Percentiles rank a stretch among this genome's conserved stretches.
Conservation (phyloP, 1,140 invertebrate species). For the Formica selysi region DNA sequence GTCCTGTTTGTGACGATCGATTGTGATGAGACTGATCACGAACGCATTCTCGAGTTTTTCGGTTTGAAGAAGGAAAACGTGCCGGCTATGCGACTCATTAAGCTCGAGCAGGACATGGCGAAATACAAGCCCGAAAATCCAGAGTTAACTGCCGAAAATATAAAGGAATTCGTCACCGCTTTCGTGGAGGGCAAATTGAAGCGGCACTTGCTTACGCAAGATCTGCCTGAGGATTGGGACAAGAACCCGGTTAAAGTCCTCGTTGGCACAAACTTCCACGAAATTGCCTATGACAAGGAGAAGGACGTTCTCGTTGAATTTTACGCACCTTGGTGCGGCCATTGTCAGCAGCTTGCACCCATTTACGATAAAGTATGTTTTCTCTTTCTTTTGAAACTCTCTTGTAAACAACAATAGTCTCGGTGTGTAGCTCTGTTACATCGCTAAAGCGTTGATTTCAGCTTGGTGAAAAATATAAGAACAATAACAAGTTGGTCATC, state of each 20-base stretch:
- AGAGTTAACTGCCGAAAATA: constrained; percentile 92
- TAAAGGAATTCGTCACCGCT: constrained; percentile 94
- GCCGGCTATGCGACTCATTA: constrained; percentile 97
- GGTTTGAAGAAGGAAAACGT: constrained; percentile 97
- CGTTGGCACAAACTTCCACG: constrained; percentile 98
- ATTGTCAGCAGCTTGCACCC: constrained; percentile 98
- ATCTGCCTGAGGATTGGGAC: constrained; percentile 99
- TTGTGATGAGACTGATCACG: constrained; percentile 97
- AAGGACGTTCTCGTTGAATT: constrained; percentile 99
- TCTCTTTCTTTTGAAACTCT: not conserved
- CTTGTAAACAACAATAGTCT: not conserved
- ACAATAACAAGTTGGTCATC: constrained; percentile 94
- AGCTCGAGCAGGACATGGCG: constrained; percentile 98
- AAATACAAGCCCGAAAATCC: constrained; percentile 97
- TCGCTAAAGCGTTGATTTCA: constrained; percentile 78
- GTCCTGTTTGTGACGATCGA: constrained; percentile 98
- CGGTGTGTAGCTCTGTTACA: not conserved
- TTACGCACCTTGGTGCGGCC: constrained; percentile 99
- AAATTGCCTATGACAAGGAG: constrained; percentile 94
- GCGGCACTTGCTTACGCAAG: constrained; percentile 97
- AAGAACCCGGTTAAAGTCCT: constrained; percentile 97
- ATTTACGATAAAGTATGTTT: constrained; percentile 93
- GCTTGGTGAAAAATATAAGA: constrained; percentile 95
- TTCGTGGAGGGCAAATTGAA: constrained; percentile 98
- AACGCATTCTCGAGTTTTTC: constrained; percentile 99